Evolutionary conservation across 2,888 invertebrate genomes (phyloP).

Genomic region (Cephus spinipes): DNA sequence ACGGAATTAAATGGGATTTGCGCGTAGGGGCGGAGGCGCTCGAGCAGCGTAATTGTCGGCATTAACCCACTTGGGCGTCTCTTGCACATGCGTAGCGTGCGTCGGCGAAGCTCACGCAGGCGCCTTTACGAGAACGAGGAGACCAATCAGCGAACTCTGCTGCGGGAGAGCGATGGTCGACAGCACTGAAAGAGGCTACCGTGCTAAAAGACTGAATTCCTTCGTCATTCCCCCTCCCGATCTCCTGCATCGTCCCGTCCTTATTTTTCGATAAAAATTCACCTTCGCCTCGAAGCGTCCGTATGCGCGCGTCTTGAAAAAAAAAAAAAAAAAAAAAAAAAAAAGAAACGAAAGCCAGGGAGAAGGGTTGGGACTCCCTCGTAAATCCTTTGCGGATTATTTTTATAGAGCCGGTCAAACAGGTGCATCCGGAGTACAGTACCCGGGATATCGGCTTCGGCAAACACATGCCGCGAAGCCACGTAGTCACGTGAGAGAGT

Average conservation of each 20-base stretch:
- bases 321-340: no score
- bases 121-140: conserved; percentile 22
- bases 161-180: background rate
- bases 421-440: conserved; percentile 21
- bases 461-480: conserved; percentile 16
- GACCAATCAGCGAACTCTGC: conserved; percentile 25
- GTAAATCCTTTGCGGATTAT: conserved; percentile 8
- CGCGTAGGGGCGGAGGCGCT: conserved; percentile 43
- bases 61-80: conserved; percentile 60
- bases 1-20: conserved; percentile 43
- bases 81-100: conserved; percentile 29
- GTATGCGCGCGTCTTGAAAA: no score
- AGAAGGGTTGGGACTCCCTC: background rate
- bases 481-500: conserved; percentile 2
- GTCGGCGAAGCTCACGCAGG: conserved; percentile 37
- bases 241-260: no score
- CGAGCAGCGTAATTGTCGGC: conserved; percentile 51
- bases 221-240: no score
- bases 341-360: no score
- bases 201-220: no score
- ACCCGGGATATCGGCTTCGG: conserved; percentile 14
- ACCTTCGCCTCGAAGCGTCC: no score
- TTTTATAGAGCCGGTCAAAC: conserved; percentile 18
- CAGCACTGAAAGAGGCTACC: background rate
- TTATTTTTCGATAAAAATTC: no score